phyloP scores from a whole-genome alignment of 2,113 vertebrate species.

The Piaya cayana region DNA sequence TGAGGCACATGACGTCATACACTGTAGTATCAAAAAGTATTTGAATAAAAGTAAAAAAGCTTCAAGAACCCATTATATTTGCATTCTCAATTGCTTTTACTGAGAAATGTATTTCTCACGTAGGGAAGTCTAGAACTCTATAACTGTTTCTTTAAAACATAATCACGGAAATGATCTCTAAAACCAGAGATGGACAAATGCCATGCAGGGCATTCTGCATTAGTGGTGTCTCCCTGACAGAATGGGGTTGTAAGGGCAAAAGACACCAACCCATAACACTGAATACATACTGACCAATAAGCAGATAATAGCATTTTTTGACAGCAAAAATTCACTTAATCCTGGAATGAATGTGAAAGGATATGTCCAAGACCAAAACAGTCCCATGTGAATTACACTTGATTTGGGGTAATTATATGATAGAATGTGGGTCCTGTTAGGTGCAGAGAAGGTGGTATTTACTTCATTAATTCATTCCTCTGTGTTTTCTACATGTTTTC shows the following conservation, averaged over 20 bases:
- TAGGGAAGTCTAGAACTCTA: neutral
- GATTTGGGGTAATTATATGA: neutral
- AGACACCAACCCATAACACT: rapidly evolving
- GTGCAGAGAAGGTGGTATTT: neutral
- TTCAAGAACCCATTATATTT: neutral
- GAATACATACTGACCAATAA: neutral
- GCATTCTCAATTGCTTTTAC: neutral
- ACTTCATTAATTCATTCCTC: neutral
- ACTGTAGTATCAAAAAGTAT: neutral
- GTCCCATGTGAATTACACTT: neutral
- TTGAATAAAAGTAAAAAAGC: neutral
- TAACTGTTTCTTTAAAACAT: neutral
- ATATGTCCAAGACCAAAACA: neutral
- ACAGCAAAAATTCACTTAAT: neutral
- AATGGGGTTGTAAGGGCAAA: neutral
- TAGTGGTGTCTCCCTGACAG: neutral
- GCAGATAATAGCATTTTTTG: neutral
- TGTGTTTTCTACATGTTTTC: neutral
- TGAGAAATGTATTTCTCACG: neutral
- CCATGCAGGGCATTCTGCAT: neutral
- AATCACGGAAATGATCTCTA: neutral
- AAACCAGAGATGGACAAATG: neutral
- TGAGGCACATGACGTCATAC: neutral
- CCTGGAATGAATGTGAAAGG: neutral
- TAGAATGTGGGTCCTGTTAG: neutral